phyloP scores from a whole-genome alignment of 2,797 vertebrate species.

The Tachyglossus aculeatus region DNA sequence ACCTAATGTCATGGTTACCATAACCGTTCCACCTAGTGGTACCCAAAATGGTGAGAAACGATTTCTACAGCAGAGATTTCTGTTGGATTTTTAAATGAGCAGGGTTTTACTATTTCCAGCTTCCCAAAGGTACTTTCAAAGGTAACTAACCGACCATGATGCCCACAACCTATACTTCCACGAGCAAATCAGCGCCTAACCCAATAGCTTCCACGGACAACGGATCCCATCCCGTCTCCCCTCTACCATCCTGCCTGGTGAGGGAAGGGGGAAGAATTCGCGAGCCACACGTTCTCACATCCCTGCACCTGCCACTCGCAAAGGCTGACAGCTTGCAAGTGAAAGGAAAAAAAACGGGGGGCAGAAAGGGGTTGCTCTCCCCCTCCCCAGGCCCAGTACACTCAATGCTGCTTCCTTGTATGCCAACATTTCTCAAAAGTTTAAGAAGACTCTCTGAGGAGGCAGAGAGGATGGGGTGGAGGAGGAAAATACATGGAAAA shows the following conservation, averaged over 20 bases:
- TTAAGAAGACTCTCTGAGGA: slow-evolving; percentile 44
- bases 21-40: background rate
- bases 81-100: too few species aligned
- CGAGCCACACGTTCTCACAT: rapidly evolving
- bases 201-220: slow-evolving; percentile 17
- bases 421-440: slow-evolving; percentile 67
- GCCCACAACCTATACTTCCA: slow-evolving; percentile 7
- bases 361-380: background rate
- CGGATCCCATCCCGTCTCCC: slow-evolving; percentile 30
- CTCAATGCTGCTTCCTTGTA: background rate
- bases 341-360: slow-evolving; percentile 4
- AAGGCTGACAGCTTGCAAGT: slow-evolving; percentile 2
- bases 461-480: slow-evolving; percentile 2
- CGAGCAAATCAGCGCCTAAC: slow-evolving; percentile 37
- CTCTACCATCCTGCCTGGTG: slow-evolving; percentile 2
- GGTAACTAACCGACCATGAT: too few species aligned
- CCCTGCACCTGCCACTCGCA: background rate
- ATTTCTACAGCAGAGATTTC: too few species aligned
- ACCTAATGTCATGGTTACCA: slow-evolving; percentile 42
- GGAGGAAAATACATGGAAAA: too few species aligned
- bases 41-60: background rate
- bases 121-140: slow-evolving; percentile 14
- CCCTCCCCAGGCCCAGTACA: background rate
- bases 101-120: too few species aligned
- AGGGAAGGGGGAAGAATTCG: background rate